Evolutionary conservation across 2,888 invertebrate genomes (phyloP).

Genomic region (Cyaniris semiargus): DNA sequence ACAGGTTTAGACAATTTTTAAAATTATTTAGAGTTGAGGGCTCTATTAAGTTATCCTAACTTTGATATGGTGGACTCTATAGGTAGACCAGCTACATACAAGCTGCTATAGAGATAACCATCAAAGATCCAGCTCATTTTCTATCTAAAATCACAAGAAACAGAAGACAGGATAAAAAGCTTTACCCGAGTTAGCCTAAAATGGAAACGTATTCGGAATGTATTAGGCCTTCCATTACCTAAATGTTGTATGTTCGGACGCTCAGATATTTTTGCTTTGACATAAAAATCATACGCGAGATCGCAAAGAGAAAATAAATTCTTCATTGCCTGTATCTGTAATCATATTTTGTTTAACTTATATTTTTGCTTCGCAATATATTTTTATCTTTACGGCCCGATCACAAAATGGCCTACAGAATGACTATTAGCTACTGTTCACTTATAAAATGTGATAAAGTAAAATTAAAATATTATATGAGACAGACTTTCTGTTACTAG

Average conservation of each 20-base stretch:
- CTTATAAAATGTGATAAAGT: not conserved
- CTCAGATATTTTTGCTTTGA: conserved; percentile 4
- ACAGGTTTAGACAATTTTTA: too few relatives aligned
- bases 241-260: conserved; percentile 8
- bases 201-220: not conserved
- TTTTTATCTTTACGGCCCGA: conserved; percentile 1
- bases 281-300: conserved; percentile 20
- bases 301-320: conserved; percentile 17
- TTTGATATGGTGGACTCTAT: too few relatives aligned
- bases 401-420: not conserved
- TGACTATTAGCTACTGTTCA: not conserved
- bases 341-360: conserved; percentile 6
- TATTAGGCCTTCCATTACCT: not conserved
- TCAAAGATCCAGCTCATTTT: too few relatives aligned
- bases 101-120: too few relatives aligned
- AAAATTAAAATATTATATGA: too few relatives aligned
- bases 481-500: too few relatives aligned
- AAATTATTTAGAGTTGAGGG: too few relatives aligned
- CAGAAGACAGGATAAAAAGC: not conserved
- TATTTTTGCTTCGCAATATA: not conserved
- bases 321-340: not conserved
- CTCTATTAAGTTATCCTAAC: too few relatives aligned
- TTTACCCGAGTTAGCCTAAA: not conserved
- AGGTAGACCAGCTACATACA: too few relatives aligned
- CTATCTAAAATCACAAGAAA: too few relatives aligned